These are phyloP conservation scores for Diabrotica undecimpunctata DNA, from an alignment of 1,140 invertebrate species.

Conservation along the genomic window DNA sequence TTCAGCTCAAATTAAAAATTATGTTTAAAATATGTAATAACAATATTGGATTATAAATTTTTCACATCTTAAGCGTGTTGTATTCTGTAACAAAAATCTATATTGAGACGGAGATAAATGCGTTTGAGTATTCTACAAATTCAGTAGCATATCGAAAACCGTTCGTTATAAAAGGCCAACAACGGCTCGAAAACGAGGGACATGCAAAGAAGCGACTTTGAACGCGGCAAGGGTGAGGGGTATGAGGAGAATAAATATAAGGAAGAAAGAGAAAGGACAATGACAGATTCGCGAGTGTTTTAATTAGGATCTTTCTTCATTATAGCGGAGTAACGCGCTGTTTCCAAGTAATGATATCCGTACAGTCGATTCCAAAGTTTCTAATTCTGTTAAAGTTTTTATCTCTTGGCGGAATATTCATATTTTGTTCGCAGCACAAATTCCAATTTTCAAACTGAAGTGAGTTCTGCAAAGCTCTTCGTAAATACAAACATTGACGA, in stretches of 20 bases:
- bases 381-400: constrained; percentile 27
- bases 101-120: neutral
- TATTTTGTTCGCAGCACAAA: constrained; percentile 6
- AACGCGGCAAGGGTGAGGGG: neutral
- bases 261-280: constrained; percentile 19
- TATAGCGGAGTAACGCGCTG: constrained; percentile 20
- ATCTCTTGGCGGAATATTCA: constrained; percentile 21
- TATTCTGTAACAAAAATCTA: neutral
- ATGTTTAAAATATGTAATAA: no score
- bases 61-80: no score
- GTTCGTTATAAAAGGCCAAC: neutral
- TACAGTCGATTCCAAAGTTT: constrained; percentile 23
- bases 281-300: constrained; percentile 24
- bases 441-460: neutral
- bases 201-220: neutral
- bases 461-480: neutral
- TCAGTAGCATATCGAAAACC: neutral
- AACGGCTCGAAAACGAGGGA: constrained; percentile 5
- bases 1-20: no score
- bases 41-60: no score
- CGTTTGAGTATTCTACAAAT: neutral
- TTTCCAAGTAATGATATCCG: constrained; percentile 23
- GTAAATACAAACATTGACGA: constrained; percentile 11
- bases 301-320: constrained; percentile 30
- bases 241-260: constrained; percentile 12